Evolutionary conservation across 2,113 vertebrate species (phyloP).

Genomic region (Macroglossus sobrinus): DNA sequence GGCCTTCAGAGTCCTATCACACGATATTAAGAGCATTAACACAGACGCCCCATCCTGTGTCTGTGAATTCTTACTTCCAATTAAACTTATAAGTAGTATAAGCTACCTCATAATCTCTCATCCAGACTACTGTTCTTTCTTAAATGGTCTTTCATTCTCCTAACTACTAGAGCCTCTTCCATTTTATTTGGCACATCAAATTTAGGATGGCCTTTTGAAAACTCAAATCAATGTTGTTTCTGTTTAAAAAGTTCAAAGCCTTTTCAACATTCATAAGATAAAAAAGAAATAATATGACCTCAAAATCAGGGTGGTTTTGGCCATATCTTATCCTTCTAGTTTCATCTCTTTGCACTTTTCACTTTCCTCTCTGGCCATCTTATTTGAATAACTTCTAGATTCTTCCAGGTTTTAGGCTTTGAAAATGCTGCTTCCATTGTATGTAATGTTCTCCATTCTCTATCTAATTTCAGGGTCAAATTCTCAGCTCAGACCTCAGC

Average conservation of each 20-base stretch:
- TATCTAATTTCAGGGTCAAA: background rate
- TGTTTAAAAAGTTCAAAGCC: background rate
- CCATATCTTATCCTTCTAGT: background rate
- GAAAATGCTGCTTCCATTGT: background rate
- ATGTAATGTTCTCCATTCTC: background rate
- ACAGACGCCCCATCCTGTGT: accelerated
- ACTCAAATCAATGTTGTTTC: background rate
- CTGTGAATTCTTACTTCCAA: background rate
- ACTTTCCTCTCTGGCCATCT: background rate
- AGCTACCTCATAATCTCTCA: background rate
- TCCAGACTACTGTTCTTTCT: background rate
- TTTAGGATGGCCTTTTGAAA: background rate
- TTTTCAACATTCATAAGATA: background rate
- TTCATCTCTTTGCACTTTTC: background rate
- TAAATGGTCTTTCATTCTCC: background rate
- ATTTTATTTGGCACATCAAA: background rate
- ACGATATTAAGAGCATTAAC: background rate
- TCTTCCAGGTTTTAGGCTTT: background rate
- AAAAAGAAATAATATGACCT: background rate
- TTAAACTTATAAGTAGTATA: background rate
- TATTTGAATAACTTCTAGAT: background rate
- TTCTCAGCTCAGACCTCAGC: background rate
- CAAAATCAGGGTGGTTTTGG: background rate
- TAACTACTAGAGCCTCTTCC: background rate
- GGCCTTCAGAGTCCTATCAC: background rate